Base-by-base conservation (phyloP, 2,797 vertebrate genomes). In the Schizopygopsis pylzovi region DNA sequence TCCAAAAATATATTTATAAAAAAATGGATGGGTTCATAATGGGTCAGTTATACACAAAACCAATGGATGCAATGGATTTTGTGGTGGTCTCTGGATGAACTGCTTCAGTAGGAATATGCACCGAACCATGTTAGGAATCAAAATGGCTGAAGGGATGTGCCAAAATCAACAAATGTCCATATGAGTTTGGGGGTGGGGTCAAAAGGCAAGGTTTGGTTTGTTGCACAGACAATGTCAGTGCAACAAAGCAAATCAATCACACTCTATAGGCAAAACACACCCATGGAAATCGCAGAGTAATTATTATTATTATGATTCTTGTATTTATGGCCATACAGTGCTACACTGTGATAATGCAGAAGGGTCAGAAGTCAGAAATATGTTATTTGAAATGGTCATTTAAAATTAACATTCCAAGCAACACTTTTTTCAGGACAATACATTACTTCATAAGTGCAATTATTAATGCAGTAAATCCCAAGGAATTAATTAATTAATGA, bases 111-210 rank as follows among this genome's bases (percentile, higher is more conserved):
- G 76, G 41, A 85, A 85, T 61, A 76, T 79, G 20, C 41, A 25
- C 47, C 61, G 41, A 47, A 61, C 52, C 39, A 79, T 59, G 52
- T 71, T 79, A 72, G 20, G 67, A 71, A 85, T 71, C 52, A 79
- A 25, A 85, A 28, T 61, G 67, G 25, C 52, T 20, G n/a, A 59
- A 18, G 52, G 25, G 76, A 59, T 61, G 5, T 71, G 65, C 76
- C 84, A 80, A 73, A 41, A 43, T 85, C 54, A 85, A 73, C 68
- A 65, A 18, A 52, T 47, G 56, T 80, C 54, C 33, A 63, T 63
- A 47, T 59, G 37, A 28, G 76, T 71, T 59, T 63, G 56, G 3
- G 43, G 77, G 54, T 61, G 65, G 49, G 52, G 54, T 79, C 65
- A 71, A 39, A 73, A 75, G 15, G 18, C 11, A 81, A 28, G 41